Evolutionary conservation across 2,113 vertebrate genomes (phyloP).

Genomic region (Hydrochoerus hydrochaeris): DNA sequence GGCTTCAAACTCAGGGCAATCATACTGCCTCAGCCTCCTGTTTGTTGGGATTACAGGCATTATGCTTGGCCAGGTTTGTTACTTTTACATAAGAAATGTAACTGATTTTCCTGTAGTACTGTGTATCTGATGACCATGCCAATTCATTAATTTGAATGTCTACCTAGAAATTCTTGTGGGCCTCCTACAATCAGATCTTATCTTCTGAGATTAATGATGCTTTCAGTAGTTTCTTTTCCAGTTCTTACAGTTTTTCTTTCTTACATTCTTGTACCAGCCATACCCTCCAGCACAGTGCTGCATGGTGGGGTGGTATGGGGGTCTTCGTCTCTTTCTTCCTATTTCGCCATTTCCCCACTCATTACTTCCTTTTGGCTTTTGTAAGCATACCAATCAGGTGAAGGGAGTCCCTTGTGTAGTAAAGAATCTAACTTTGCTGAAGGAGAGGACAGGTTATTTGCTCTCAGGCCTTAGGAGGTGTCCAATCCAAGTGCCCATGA

Average conservation of each 20-base stretch:
- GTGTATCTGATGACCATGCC: neutral
- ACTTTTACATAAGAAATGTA: neutral
- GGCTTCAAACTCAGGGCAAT: neutral
- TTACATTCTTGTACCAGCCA: neutral
- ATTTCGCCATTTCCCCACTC: neutral
- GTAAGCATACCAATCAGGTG: neutral
- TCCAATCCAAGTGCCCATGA: too few species aligned
- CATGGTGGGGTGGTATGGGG: neutral
- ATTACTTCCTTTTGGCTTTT: neutral
- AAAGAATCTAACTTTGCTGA: neutral
- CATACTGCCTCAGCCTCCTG: neutral
- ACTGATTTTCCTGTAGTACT: neutral
- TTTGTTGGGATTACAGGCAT: neutral
- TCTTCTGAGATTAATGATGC: neutral
- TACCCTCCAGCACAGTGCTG: neutral
- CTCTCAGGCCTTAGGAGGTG: neutral
- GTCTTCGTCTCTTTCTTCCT: neutral
- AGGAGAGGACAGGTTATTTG: neutral
- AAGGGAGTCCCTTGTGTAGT: neutral
- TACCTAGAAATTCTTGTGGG: neutral
- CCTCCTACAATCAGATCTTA: neutral
- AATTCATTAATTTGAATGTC: neutral
- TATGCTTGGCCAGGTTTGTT: neutral
- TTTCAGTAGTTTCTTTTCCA: neutral
- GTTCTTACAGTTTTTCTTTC: too few species aligned